Percentiles rank a stretch among this genome's conserved stretches.
phyloP scores from a whole-genome alignment of 1,140 invertebrate species.

The Drosophila pachea region DNA sequence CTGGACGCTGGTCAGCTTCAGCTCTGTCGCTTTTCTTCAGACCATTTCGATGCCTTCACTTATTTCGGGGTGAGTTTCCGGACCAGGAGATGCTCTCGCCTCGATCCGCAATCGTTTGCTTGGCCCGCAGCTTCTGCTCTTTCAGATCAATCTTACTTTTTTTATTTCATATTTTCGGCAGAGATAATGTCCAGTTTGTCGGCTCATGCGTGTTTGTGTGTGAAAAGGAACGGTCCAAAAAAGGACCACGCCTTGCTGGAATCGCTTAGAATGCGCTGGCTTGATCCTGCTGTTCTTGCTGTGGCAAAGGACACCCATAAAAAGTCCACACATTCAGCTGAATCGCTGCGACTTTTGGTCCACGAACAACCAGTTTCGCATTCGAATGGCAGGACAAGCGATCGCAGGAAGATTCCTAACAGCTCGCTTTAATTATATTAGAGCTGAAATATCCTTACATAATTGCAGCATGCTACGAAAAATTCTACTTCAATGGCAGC shows the following conservation, averaged over 20 bases:
- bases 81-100: conserved; percentile 31
- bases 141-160: conserved; percentile 12
- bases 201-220: conserved; percentile 19
- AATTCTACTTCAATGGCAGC: too few species aligned
- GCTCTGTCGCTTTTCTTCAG: too few species aligned
- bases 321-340: conserved; percentile 62
- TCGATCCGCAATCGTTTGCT: conserved; percentile 39
- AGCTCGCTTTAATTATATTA: too few species aligned
- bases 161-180: conserved; percentile 50
- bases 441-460: too few species aligned
- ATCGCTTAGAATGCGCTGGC: conserved; percentile 16
- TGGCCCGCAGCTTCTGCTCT: conserved; percentile 34
- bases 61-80: conserved; percentile 41
- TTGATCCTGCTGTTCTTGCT: conserved; percentile 46
- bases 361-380: conserved; percentile 48
- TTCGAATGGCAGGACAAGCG: too few species aligned
- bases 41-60: too few species aligned
- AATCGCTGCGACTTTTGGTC: conserved; percentile 13
- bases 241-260: neutral
- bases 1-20: conserved; percentile 38
- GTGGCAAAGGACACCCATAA: conserved; percentile 75
- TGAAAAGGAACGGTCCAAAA: conserved; percentile 24
- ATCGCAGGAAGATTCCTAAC: too few species aligned
- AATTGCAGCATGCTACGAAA: too few species aligned
- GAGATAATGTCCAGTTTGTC: conserved; percentile 72